Evolutionary conservation across 2,888 invertebrate genomes (phyloP).

Genomic region (Torymus aiolomorphi): DNA sequence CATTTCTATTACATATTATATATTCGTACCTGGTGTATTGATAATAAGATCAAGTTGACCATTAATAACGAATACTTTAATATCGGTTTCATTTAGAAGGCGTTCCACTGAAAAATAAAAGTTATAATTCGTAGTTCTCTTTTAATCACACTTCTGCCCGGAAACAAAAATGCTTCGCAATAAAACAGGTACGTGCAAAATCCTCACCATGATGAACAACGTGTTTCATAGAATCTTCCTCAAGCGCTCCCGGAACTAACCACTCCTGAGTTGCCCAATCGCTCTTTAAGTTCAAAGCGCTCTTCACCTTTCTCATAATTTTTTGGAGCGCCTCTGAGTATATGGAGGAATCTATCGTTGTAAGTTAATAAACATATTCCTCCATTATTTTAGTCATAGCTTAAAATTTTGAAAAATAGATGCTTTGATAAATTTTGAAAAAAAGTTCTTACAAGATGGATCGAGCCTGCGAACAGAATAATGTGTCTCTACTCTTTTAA

Average conservation of each 20-base stretch:
- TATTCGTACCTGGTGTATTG: slow-evolving; percentile 87
- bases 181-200: neutral
- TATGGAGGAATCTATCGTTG: neutral
- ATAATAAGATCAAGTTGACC: slow-evolving; percentile 92
- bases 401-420: neutral
- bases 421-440: neutral
- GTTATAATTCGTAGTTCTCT: neutral
- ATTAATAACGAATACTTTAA: slow-evolving; percentile 84
- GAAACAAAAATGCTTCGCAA: neutral
- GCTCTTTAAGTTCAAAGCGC: slow-evolving; percentile 4
- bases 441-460: neutral
- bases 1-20: too few relatives aligned
- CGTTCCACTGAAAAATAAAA: slow-evolving; percentile 78
- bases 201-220: slow-evolving; percentile 30
- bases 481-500: slow-evolving; percentile 35
- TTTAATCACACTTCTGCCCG: neutral
- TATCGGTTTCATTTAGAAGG: slow-evolving; percentile 82
- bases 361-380: neutral
- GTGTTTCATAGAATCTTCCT: slow-evolving; percentile 18
- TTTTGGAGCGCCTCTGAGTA: slow-evolving; percentile 12
- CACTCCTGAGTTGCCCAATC: slow-evolving; percentile 18
- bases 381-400: too few relatives aligned
- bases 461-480: too few relatives aligned
- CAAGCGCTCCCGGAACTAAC: neutral
- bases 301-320: slow-evolving; percentile 30